phyloP scores from a whole-genome alignment of 2,113 vertebrate genomes.

The human region GRCh38 chr4:164195001-164195500 shows the following conservation, averaged over 20 bases:
- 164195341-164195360: background rate
- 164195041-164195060: too few species aligned
- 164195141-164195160: background rate
- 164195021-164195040: too few species aligned
- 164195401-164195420: background rate
- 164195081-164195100: too few species aligned
- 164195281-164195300: background rate
- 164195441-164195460: background rate
- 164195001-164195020: too few species aligned
- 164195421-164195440: background rate
- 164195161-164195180: background rate
- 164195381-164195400: background rate
- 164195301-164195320: conserved; percentile 13
- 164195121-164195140: background rate
- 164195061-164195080: too few species aligned
- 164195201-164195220: background rate
- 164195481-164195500: background rate
- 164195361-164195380: background rate
- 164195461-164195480: background rate
- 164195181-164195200: background rate
- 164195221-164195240: background rate
- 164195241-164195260: background rate
- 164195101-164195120: too few species aligned
- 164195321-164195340: background rate
- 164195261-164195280: background rate